A percentile compares a stretch with the other conserved stretches of the same genome.
Conservation (phyloP, 2,797 vertebrate species). For the Bryconaethiops microstoma region DNA sequence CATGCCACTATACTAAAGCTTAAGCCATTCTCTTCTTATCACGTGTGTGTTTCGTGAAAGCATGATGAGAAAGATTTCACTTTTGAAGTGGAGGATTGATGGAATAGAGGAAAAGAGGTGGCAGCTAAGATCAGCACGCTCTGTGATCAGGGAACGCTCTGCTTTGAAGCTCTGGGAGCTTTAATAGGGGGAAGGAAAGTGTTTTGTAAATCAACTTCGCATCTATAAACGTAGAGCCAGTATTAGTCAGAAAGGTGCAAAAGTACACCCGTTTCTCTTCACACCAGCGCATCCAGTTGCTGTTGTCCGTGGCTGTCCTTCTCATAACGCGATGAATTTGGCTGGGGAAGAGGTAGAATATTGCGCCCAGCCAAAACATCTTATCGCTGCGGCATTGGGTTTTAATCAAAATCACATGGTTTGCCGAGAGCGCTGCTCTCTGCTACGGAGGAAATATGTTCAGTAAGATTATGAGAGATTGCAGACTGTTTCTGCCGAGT, state of each 20-base stretch:
- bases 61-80: slow-evolving; percentile 40
- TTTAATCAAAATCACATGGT: slow-evolving; percentile 32
- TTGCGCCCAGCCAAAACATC: slow-evolving; percentile 26
- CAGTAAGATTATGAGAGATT: slow-evolving; percentile 25
- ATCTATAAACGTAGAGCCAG: not conserved
- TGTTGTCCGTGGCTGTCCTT: not conserved
- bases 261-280: slow-evolving; percentile 9
- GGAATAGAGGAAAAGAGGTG: slow-evolving; percentile 35
- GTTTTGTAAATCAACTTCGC: slow-evolving; percentile 20
- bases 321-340: slow-evolving; percentile 27
- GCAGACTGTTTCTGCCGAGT: slow-evolving; percentile 11
- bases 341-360: not conserved
- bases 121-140: slow-evolving; percentile 19
- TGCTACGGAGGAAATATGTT: slow-evolving; percentile 27
- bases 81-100: slow-evolving; percentile 39
- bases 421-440: slow-evolving; percentile 27
- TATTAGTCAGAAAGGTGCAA: slow-evolving; percentile 32
- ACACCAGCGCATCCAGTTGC: not conserved
- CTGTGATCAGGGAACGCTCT: slow-evolving; percentile 23
- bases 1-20: slow-evolving; percentile 32
- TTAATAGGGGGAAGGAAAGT: slow-evolving; percentile 22
- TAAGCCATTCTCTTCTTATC: slow-evolving; percentile 32
- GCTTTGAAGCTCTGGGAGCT: slow-evolving; percentile 32
- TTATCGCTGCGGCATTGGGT: slow-evolving; percentile 22
- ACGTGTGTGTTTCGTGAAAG: slow-evolving; percentile 30